A percentile compares a stretch with the other conserved stretches of the same genome.
Conservation (phyloP, 2,888 invertebrate genomes). For the Rosalia funebris region DNA sequence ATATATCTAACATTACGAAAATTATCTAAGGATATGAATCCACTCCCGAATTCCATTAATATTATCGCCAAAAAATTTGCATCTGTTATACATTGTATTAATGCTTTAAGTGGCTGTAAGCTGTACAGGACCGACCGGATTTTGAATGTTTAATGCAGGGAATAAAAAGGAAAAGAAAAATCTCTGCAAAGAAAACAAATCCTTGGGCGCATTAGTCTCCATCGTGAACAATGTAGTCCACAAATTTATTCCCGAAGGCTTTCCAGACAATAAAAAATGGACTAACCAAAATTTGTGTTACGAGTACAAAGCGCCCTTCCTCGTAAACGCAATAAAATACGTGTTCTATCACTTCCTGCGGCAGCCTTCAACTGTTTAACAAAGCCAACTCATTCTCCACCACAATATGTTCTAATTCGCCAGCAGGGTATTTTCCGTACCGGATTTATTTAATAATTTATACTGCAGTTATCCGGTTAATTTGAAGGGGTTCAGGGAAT, state of each 20-base stretch:
- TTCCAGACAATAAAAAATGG: conserved; percentile 46
- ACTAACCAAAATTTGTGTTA: conserved; percentile 43
- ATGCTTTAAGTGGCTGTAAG: no score
- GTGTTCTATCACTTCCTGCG: conserved; percentile 46
- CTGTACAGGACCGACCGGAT: not conserved
- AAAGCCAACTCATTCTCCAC: conserved; percentile 36
- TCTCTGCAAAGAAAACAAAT: conserved; percentile 42
- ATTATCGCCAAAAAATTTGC: no score
- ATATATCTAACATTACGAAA: no score
- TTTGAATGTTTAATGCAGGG: conserved; percentile 7
- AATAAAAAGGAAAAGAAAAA: conserved; percentile 32
- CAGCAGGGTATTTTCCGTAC: conserved; percentile 20
- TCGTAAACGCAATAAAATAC: conserved; percentile 45
- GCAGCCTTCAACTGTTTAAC: conserved; percentile 41
- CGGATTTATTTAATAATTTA: conserved; percentile 26
- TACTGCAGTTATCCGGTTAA: conserved; percentile 19
- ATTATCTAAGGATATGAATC: no score
- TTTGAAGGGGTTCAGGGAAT: conserved; percentile 6
- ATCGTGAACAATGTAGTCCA: conserved; percentile 42
- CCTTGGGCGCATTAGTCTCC: conserved; percentile 43
- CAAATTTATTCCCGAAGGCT: conserved; percentile 46
- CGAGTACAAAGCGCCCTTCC: conserved; percentile 37
- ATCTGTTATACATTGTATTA: no score
- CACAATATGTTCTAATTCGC: conserved; percentile 37
- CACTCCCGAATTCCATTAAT: no score